Percentiles rank a stretch among this genome's conserved stretches.
Conservation (phyloP, 1,140 invertebrate species). For the Aphidius gifuensis region DNA sequence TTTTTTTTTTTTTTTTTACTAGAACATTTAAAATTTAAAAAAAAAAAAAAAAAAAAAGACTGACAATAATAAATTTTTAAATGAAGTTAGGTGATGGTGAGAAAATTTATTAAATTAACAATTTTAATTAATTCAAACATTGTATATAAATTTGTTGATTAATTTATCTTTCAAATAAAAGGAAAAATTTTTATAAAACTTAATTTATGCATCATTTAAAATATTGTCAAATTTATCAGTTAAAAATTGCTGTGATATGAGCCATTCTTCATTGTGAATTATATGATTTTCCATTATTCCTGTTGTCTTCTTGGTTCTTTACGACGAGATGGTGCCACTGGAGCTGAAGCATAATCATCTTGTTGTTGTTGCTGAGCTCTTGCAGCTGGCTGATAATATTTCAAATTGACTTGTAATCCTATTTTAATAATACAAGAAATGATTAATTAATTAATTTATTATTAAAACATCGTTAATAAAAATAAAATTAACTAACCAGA, state of each 20-base stretch:
- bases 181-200: neutral
- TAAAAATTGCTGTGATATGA: neutral
- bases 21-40: neutral
- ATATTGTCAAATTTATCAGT: neutral
- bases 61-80: neutral
- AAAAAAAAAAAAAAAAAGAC: neutral
- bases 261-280: slow-evolving; percentile 7
- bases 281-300: slow-evolving; percentile 1
- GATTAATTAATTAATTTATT: slow-evolving; percentile 1
- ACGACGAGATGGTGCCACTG: slow-evolving; percentile 22
- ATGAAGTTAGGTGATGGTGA: neutral
- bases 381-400: slow-evolving; percentile 36
- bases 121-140: neutral
- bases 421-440: slow-evolving; percentile 1
- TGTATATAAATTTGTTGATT: neutral
- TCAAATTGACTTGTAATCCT: slow-evolving; percentile 50
- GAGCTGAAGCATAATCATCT: slow-evolving; percentile 24
- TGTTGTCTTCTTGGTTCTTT: slow-evolving; percentile 11
- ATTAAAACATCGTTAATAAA: neutral
- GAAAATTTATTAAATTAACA: neutral
- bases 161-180: too few species aligned
- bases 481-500: slow-evolving; percentile 34
- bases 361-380: slow-evolving; percentile 26
- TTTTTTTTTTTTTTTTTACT: neutral
- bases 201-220: neutral